These are phyloP conservation scores for Aspidoscelis tigris DNA, from an alignment of 2,113 vertebrate genomes.

Conservation along the genomic window DNA sequence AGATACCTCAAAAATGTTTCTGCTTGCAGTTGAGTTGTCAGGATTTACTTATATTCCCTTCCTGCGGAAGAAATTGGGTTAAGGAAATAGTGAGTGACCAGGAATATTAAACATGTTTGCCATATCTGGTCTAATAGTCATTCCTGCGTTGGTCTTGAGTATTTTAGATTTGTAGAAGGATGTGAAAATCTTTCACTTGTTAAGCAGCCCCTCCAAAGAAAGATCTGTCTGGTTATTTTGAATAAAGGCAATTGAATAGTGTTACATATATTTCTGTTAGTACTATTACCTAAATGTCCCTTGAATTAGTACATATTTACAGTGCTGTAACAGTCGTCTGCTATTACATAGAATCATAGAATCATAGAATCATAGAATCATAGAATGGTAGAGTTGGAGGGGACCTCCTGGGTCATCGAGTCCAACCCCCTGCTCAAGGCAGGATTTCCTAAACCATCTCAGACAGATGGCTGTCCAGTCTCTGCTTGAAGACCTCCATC, in stretches of 20 bases:
- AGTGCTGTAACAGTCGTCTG: not conserved
- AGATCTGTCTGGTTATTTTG: not conserved
- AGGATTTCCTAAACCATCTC: no score
- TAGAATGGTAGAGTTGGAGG: no score
- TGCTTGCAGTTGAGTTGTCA: not conserved
- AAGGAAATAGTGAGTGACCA: not conserved
- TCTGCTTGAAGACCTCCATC: no score
- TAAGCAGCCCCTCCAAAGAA: not conserved
- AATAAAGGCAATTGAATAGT: not conserved
- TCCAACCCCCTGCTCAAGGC: no score
- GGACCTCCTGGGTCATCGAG: no score
- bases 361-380: no score
- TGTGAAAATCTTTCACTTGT: not conserved
- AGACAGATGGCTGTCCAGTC: no score
- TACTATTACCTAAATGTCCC: not conserved
- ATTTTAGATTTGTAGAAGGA: slow-evolving; percentile 1
- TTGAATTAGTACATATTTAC: not conserved
- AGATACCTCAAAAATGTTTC: not conserved
- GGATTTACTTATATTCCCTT: not conserved
- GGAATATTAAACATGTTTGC: not conserved
- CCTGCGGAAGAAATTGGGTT: not conserved
- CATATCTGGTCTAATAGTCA: not conserved
- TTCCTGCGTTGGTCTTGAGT: not conserved
- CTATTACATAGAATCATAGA: no score
- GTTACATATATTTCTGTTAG: not conserved